Evolutionary conservation across 1,140 invertebrate species (phyloP).

Genomic region (Listronotus oregonensis): DNA sequence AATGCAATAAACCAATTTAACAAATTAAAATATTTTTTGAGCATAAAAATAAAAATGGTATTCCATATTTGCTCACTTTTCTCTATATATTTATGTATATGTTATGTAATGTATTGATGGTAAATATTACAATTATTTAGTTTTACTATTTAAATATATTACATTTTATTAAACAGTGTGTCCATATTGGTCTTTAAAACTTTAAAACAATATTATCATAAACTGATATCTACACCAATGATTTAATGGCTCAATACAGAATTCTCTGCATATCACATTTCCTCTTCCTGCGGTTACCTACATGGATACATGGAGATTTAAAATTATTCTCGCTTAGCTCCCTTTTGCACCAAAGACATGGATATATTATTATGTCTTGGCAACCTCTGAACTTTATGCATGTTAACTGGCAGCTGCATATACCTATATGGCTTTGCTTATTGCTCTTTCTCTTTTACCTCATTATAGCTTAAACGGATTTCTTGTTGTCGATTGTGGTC

Average conservation of each 20-base stretch:
- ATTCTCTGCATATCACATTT: constrained; percentile 32
- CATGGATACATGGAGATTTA: constrained; percentile 37
- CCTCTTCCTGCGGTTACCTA: constrained; percentile 26
- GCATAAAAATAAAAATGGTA: too few relatives aligned
- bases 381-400: constrained; percentile 36
- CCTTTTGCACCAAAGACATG: constrained; percentile 17
- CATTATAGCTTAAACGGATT: too few relatives aligned
- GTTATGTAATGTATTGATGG: too few relatives aligned
- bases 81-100: too few relatives aligned
- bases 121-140: too few relatives aligned
- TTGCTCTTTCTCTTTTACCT: not conserved
- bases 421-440: constrained; percentile 3
- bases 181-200: too few relatives aligned
- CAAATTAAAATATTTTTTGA: too few relatives aligned
- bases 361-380: constrained; percentile 20
- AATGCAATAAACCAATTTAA: too few relatives aligned
- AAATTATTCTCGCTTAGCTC: constrained; percentile 31
- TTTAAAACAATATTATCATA: not conserved
- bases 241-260: not conserved
- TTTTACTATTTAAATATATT: too few relatives aligned
- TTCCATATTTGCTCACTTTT: too few relatives aligned
- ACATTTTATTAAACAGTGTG: too few relatives aligned
- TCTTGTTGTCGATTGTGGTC: too few relatives aligned
- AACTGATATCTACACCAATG: constrained; percentile 11
- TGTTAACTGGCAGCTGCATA: constrained; percentile 28